A percentile compares a stretch with the other conserved stretches of the same genome.
phyloP scores from a whole-genome alignment of 2,113 vertebrate species.

The Etheostoma spectabile region DNA sequence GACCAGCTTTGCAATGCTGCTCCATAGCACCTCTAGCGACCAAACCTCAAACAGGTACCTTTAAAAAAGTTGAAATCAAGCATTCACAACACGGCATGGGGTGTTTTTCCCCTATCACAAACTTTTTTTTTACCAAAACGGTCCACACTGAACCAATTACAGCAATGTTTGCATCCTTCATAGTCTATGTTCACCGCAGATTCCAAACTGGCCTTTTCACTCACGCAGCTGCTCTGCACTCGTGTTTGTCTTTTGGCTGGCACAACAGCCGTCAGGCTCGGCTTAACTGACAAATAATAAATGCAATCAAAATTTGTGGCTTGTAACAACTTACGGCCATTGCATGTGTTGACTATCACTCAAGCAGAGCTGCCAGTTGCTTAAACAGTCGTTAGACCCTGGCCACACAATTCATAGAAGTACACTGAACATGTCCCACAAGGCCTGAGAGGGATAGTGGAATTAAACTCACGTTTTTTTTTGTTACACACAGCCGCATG shows the following conservation, averaged over 20 bases:
- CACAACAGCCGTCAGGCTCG: conserved; percentile 41
- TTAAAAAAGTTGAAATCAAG: not conserved
- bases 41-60: not conserved
- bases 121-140: not conserved
- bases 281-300: conserved; percentile 56
- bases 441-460: conserved; percentile 48
- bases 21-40: too few relatives aligned
- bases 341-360: conserved; percentile 60
- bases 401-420: conserved; percentile 45
- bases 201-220: conserved; percentile 6
- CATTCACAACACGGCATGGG: not conserved
- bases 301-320: conserved; percentile 56
- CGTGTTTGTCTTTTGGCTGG: conserved; percentile 44
- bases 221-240: conserved; percentile 23
- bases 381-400: conserved; percentile 48
- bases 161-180: not conserved
- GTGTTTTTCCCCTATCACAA: not conserved
- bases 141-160: not conserved
- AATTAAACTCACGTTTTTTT: conserved; percentile 65
- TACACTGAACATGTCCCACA: conserved; percentile 31
- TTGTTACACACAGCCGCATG: conserved; percentile 55
- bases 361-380: conserved; percentile 47
- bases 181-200: conserved; percentile 13
- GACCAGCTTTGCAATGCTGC: not conserved
- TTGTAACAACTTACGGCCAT: conserved; percentile 53